A percentile compares a stretch with the other conserved stretches of the same genome.
Evolutionary conservation across 2,113 vertebrate genomes (phyloP).

Genomic region (Phrynocephalus versicolor): DNA sequence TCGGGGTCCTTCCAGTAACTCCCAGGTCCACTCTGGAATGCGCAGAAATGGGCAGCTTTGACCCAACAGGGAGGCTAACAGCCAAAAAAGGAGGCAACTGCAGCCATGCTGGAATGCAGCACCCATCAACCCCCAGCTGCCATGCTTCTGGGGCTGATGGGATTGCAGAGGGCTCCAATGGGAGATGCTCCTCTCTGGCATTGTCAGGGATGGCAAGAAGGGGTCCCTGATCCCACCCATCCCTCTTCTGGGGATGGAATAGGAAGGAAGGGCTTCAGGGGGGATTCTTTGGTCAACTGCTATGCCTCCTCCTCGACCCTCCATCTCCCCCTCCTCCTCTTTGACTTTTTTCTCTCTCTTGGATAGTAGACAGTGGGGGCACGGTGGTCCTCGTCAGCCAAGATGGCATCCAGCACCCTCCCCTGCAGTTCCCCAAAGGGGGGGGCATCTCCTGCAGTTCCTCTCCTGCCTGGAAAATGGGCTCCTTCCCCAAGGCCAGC

Average conservation of each 20-base stretch:
- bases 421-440: constrained; percentile 88
- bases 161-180: too few species aligned
- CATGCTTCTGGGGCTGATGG: too few species aligned
- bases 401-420: constrained; percentile 96
- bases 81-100: too few species aligned
- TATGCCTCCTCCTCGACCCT: constrained; percentile 20
- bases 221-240: not conserved
- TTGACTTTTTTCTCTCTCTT: constrained; percentile 13
- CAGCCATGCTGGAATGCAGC: too few species aligned
- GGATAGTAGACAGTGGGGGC: constrained; percentile 93
- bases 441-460: constrained; percentile 95
- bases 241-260: too few species aligned
- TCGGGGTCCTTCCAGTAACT: too few species aligned
- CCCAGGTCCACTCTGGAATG: not conserved
- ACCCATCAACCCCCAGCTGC: too few species aligned
- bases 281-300: too few species aligned
- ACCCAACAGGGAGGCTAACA: too few species aligned
- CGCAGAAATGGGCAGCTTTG: not conserved
- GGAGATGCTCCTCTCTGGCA: not conserved
- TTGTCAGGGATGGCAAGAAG: not conserved
- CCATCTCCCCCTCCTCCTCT: constrained; percentile 14
- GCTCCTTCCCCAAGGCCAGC: constrained; percentile 93
- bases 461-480: constrained; percentile 97
- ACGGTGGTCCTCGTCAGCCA: constrained; percentile 97
- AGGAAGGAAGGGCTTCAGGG: too few species aligned